phyloP scores from a whole-genome alignment of 2,888 invertebrate genomes.

The Yponomeuta sedellus region DNA sequence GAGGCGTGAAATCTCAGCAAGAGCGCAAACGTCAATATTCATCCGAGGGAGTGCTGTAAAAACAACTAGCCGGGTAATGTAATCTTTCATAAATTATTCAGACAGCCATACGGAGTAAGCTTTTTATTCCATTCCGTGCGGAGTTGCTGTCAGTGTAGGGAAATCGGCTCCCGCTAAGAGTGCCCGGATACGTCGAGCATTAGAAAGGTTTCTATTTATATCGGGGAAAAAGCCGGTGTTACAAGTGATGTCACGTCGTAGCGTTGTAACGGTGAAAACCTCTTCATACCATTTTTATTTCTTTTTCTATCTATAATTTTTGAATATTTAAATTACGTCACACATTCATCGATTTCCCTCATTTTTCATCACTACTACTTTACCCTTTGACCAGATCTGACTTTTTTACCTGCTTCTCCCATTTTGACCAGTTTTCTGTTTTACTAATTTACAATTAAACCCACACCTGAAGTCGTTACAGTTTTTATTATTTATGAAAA shows the following conservation, averaged over 20 bases:
- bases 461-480: too few relatives aligned
- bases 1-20: background rate
- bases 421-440: too few relatives aligned
- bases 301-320: too few relatives aligned
- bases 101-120: conserved; percentile 33
- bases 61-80: conserved; percentile 40
- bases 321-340: too few relatives aligned
- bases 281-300: too few relatives aligned
- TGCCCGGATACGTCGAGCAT: background rate
- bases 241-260: background rate
- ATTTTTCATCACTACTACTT: too few relatives aligned
- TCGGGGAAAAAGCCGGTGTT: background rate
- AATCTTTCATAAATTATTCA: conserved; percentile 48
- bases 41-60: conserved; percentile 28
- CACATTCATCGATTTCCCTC: too few relatives aligned
- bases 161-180: background rate
- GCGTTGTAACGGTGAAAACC: too few relatives aligned
- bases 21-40: conserved; percentile 8
- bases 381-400: too few relatives aligned
- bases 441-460: too few relatives aligned
- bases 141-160: conserved; percentile 17
- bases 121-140: conserved; percentile 37
- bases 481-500: too few relatives aligned
- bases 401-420: too few relatives aligned
- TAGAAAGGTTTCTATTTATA: background rate